A percentile compares a stretch with the other conserved stretches of the same genome.
Conservation (phyloP, 2,888 invertebrate species). For the Aelia acuminata region DNA sequence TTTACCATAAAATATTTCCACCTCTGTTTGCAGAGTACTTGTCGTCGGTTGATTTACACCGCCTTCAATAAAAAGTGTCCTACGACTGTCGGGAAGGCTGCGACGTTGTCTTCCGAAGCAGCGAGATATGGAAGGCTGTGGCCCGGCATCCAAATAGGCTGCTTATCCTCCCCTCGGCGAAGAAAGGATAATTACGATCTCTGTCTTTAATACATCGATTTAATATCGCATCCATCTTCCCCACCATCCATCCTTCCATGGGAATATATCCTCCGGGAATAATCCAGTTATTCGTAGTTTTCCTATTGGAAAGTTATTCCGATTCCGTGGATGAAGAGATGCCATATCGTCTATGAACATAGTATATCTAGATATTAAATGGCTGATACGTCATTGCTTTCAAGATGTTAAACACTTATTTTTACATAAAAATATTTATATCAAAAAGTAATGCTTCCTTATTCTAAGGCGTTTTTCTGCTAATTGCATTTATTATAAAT, state of each 20-base stretch:
- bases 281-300: constrained; percentile 1
- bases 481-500: too few species aligned
- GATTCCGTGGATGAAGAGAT: background rate
- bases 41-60: constrained; percentile 14
- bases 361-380: background rate
- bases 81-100: constrained; percentile 21
- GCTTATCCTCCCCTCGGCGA: background rate
- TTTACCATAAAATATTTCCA: constrained; percentile 33
- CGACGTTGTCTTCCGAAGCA: background rate
- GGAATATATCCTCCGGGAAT: background rate
- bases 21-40: background rate
- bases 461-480: too few species aligned
- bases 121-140: background rate
- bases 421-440: background rate
- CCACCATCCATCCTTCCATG: background rate
- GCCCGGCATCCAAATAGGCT: constrained; percentile 35
- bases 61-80: constrained; percentile 27
- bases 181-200: constrained; percentile 51
- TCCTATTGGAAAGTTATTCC: background rate
- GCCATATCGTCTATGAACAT: background rate
- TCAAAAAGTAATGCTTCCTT: background rate
- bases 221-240: constrained; percentile 38
- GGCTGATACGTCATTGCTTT: too few species aligned
- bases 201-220: constrained; percentile 21
- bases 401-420: too few species aligned